Percentiles rank a stretch among this genome's conserved stretches.
Conservation (phyloP, 1,140 invertebrate genomes). For the Bombus soroeensis region DNA sequence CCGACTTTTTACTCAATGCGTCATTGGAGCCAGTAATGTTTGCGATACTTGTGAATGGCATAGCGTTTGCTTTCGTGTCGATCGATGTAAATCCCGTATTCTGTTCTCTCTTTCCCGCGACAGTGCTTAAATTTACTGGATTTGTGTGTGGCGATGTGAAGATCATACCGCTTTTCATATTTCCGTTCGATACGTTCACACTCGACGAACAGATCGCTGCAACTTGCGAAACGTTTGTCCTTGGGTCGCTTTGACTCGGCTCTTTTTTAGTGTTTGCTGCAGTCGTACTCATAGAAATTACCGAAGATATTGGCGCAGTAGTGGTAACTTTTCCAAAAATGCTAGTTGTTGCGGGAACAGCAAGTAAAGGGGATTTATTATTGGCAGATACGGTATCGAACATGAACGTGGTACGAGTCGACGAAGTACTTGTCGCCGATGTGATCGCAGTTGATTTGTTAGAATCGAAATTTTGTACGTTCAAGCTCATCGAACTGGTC, state of each 20-base stretch:
- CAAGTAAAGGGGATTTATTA: not conserved
- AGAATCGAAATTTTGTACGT: slow-evolving; percentile 10
- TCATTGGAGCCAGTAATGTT: not conserved
- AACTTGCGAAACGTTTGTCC: not conserved
- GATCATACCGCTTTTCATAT: not conserved
- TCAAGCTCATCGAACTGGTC: not conserved
- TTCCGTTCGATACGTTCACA: not conserved
- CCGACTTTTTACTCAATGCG: not conserved
- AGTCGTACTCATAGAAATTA: not conserved
- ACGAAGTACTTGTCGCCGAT: not conserved
- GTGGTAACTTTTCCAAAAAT: not conserved
- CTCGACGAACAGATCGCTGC: not conserved
- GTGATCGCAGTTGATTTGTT: not conserved
- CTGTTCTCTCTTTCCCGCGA: not conserved
- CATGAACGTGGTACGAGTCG: not conserved
- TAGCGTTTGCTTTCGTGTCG: not conserved
- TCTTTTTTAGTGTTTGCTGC: not conserved
- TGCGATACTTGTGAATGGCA: not conserved
- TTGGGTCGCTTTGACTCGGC: not conserved
- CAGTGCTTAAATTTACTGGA: not conserved
- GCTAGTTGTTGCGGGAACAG: not conserved
- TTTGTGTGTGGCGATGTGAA: not conserved
- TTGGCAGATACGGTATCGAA: not conserved
- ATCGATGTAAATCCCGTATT: not conserved
- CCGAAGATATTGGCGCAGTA: not conserved